Percentiles rank a stretch among this genome's conserved stretches.
Evolutionary conservation across 2,888 invertebrate genomes (phyloP).

Genomic region (Enchytraeus crypticus): DNA sequence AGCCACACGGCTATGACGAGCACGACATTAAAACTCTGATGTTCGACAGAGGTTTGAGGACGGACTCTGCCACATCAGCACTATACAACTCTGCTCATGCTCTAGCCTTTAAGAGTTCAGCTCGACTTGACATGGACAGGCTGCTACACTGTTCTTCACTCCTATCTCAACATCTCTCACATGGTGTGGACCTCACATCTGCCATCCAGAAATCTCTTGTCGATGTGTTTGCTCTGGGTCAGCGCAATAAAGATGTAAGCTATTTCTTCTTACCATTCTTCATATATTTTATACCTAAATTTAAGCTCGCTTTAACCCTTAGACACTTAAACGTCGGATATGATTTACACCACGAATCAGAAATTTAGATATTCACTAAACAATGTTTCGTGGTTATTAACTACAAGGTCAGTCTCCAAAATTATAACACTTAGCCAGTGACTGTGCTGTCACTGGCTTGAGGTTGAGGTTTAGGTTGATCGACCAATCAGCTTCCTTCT

Average conservation of each 20-base stretch:
- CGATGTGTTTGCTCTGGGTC: constrained; percentile 59
- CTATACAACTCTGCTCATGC: constrained; percentile 26
- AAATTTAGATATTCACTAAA: too few species aligned
- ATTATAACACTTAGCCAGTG: too few species aligned
- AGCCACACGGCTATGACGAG: constrained; percentile 28
- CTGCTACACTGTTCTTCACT: constrained; percentile 61
- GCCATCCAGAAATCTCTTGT: constrained; percentile 57
- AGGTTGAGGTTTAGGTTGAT: too few species aligned
- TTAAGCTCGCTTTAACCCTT: too few species aligned
- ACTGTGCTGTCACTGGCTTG: too few species aligned
- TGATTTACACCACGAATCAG: too few species aligned
- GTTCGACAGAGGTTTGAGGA: constrained; percentile 31
- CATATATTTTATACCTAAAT: too few species aligned
- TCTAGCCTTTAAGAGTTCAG: constrained; percentile 54
- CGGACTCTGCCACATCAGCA: constrained; percentile 33
- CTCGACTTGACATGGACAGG: constrained; percentile 57
- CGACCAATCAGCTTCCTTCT: too few species aligned
- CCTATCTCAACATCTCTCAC: constrained; percentile 58
- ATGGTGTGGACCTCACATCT: constrained; percentile 55
- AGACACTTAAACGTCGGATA: too few species aligned
- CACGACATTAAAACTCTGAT: constrained; percentile 34
- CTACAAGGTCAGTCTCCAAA: too few species aligned
- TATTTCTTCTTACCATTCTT: too few species aligned
- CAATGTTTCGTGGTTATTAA: too few species aligned
- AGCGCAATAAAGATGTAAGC: neutral